Percentiles rank a stretch among this genome's conserved stretches.
These are phyloP conservation scores for Meloidogyne hapla DNA, from an alignment of 1,140 invertebrate genomes.

Conservation along the genomic window DNA sequence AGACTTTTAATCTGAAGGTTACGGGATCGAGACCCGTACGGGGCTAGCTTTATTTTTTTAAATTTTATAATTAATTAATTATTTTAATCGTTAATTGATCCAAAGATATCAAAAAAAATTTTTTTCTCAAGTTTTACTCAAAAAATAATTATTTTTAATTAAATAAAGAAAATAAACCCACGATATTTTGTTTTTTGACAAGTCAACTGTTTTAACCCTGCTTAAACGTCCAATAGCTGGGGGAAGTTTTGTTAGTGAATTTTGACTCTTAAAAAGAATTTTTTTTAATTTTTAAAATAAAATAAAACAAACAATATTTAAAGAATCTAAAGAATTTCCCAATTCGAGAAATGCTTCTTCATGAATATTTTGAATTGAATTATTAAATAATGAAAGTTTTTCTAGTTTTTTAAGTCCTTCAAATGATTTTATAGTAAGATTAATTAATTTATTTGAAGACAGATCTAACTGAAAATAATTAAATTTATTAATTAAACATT, in stretches of 20 bases:
- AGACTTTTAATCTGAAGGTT: background rate
- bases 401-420: conserved; percentile 47
- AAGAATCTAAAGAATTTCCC: conserved; percentile 9
- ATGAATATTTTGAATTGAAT: conserved; percentile 50
- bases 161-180: conserved; percentile 24
- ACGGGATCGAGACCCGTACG: background rate
- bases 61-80: background rate
- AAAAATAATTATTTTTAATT: background rate
- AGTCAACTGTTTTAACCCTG: conserved; percentile 44
- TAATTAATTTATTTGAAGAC: conserved; percentile 47
- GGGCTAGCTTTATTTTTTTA: background rate
- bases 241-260: conserved; percentile 50
- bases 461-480: conserved; percentile 52
- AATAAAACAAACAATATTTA: background rate
- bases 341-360: conserved; percentile 39
- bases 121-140: no score
- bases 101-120: background rate
- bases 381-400: conserved; percentile 44
- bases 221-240: conserved; percentile 48
- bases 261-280: conserved; percentile 36
- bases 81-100: background rate
- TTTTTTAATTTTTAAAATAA: background rate
- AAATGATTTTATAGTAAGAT: conserved; percentile 42
- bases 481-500: background rate
- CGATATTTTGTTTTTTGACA: conserved; percentile 49